Evolutionary conservation across 2,797 vertebrate species (phyloP).

Genomic region (Anisognathus igniventris): DNA sequence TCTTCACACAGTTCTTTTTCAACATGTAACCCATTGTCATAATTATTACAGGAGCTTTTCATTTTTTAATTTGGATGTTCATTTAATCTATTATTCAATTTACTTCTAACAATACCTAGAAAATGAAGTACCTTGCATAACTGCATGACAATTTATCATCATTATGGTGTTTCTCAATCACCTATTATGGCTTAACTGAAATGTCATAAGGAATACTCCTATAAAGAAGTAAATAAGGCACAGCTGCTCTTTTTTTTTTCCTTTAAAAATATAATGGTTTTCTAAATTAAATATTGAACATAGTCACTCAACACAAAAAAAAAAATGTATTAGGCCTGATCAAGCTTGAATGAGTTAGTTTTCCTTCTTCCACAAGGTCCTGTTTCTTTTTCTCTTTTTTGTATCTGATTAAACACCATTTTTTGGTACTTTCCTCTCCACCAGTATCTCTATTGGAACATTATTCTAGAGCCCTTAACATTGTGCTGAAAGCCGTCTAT

Average conservation of each 20-base stretch:
- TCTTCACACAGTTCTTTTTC: background rate
- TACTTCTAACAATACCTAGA: background rate
- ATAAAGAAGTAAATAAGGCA: background rate
- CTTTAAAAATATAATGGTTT: background rate
- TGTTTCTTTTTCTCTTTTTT: background rate
- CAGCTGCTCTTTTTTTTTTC: background rate
- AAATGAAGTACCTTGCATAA: background rate
- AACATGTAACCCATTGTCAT: background rate
- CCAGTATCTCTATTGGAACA: background rate
- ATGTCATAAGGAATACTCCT: background rate
- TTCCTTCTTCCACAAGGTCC: background rate
- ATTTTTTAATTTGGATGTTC: background rate
- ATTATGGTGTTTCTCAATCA: background rate
- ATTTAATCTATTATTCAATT: constrained; percentile 40
- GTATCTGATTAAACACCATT: background rate
- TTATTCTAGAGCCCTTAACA: background rate
- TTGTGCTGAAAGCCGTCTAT: background rate
- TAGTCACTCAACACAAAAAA: background rate
- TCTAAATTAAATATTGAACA: background rate
- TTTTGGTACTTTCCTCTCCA: background rate
- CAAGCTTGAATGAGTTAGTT: background rate
- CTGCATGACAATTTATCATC: background rate
- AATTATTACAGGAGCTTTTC: background rate
- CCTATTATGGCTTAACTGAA: background rate
- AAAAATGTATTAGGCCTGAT: background rate